Evolutionary conservation across 2,113 vertebrate genomes (phyloP), one percentile per base, ranked within the genome.

Genomic region (Channa argus): DNA sequence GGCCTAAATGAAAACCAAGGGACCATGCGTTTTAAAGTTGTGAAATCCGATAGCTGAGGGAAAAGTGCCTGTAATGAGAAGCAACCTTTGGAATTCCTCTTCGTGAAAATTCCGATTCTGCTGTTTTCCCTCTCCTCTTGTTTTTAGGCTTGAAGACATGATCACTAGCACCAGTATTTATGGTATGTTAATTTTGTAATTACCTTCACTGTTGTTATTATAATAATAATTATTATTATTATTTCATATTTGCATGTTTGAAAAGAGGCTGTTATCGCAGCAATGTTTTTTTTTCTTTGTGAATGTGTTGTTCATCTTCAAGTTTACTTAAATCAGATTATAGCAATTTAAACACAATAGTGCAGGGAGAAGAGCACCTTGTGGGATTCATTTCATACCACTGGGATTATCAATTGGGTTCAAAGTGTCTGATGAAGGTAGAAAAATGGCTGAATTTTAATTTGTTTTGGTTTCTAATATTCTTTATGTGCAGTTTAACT

Each of bases 131-230:
- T 87, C 85, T 91, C 77, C 80, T 88, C 82, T 91, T 95, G 95
- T 96, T 95, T 95, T 89, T 89, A 92, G 89, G 95, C 96, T 95
- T 95, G 96, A 96, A 97, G 97, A 97, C 96, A 99, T 99, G 98
- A 98, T 99, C 97, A 97, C 97, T 96, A 98, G 97, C 97, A 96
- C 94, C 96, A 96, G 95, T 97, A 95, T 99, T 95, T 97, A 98
- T 98, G 98, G 97, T 99, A 98, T 87, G 97, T 97, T 92, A 91
- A 92, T 95, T 96, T 96, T 95, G 90, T 86, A 88, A 94, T 96
- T 94, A 95, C 94, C 94, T 94, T 93, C 90, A 90, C 41, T 58
- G 36, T 80, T 56, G 6, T 49, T 75, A 9, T 56, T 7, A 44
- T 24, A 24, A 24, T 24, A 24, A 24, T 24, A 24, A 24, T 24